Conservation (phyloP, 2,113 vertebrate species). For the Eolophus roseicapilla region DNA sequence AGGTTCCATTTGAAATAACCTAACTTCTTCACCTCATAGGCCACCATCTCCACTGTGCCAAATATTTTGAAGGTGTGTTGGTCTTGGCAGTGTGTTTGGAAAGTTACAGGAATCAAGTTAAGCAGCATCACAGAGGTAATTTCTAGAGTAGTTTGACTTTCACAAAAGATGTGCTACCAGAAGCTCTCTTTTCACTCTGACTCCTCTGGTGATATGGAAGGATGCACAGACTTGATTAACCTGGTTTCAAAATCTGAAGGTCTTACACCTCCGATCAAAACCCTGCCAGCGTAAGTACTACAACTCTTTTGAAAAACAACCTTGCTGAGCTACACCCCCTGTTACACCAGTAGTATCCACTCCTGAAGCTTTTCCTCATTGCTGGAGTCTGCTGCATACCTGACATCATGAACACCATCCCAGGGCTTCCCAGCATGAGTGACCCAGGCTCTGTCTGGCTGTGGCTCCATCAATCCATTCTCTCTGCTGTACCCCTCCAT, state of each 20-base stretch:
- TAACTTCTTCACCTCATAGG: background rate
- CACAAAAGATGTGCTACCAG: background rate
- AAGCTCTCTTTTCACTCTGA: background rate
- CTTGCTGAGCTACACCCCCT: background rate
- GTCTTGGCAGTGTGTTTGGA: constrained; percentile 25
- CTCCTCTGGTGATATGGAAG: background rate
- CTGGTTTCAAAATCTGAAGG: background rate
- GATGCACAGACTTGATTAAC: background rate
- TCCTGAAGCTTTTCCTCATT: background rate
- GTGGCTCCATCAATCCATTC: background rate
- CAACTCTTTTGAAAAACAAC: background rate
- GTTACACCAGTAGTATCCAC: background rate
- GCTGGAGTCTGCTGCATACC: background rate
- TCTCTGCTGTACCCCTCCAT: background rate
- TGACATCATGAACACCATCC: background rate
- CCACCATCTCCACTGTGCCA: background rate
- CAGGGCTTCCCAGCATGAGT: background rate
- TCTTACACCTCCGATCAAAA: background rate
- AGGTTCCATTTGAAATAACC: background rate
- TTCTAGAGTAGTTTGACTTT: background rate
- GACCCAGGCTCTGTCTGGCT: background rate
- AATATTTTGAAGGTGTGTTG: constrained; percentile 27
- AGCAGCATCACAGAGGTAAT: background rate
- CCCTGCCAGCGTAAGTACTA: background rate
- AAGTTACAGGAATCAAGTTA: background rate